A percentile compares a stretch with the other conserved stretches of the same genome.
Conservation (phyloP, 2,113 vertebrate species). For the Podocnemis expansa region DNA sequence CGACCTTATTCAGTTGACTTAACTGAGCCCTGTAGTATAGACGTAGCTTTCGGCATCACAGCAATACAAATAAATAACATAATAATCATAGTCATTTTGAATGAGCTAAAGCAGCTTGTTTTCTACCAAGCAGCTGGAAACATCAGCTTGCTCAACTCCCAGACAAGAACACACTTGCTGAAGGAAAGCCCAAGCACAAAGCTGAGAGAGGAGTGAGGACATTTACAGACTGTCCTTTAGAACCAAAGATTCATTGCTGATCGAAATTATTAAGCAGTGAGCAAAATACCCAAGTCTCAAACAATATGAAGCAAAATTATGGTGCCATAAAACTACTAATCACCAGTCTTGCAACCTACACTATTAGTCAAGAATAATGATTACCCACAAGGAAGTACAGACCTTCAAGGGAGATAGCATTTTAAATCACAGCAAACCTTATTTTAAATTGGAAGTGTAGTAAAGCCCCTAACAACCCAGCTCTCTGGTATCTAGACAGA, state of each 20-base stretch:
- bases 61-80: background rate
- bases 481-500: background rate
- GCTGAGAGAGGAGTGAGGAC: background rate
- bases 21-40: too few species aligned
- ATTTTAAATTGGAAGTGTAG: constrained; percentile 48
- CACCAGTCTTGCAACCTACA: constrained; percentile 11
- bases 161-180: constrained; percentile 7
- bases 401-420: constrained; percentile 35
- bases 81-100: background rate
- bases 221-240: constrained; percentile 29
- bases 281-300: background rate
- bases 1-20: too few species aligned
- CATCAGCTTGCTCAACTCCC: constrained; percentile 15
- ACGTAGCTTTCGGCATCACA: background rate
- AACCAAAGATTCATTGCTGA: constrained; percentile 39
- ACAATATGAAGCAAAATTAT: constrained; percentile 58
- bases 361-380: constrained; percentile 69
- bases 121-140: background rate
- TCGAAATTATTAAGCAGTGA: constrained; percentile 15
- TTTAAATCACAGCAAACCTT: constrained; percentile 62
- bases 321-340: constrained; percentile 55
- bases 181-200: constrained; percentile 13
- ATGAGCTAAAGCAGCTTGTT: background rate
- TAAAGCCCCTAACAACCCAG: background rate
- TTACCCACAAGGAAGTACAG: constrained; percentile 45